phyloP scores from a whole-genome alignment of 2,113 vertebrate species.

The Canis aureus region DNA sequence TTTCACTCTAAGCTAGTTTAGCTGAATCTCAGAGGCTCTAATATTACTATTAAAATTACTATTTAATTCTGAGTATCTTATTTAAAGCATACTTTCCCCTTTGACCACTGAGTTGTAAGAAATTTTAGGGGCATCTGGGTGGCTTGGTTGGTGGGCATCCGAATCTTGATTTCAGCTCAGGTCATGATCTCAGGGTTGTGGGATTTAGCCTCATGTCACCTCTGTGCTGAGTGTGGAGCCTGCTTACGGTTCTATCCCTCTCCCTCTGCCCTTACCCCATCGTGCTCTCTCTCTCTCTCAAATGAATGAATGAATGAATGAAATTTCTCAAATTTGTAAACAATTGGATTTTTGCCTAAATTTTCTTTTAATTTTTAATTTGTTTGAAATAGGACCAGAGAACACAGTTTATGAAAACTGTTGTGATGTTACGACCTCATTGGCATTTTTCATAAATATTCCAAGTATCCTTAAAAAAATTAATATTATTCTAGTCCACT shows the following conservation, averaged over 20 bases:
- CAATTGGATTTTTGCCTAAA: neutral
- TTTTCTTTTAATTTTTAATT: neutral
- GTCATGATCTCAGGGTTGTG: neutral
- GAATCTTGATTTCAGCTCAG: neutral
- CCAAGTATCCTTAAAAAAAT: neutral
- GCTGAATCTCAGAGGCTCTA: neutral
- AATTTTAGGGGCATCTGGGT: neutral
- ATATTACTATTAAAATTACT: neutral
- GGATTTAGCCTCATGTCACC: neutral
- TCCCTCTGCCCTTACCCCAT: neutral
- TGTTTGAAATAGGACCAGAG: neutral
- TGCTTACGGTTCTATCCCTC: neutral
- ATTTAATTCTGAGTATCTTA: neutral
- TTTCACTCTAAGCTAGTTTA: neutral
- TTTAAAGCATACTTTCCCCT: neutral
- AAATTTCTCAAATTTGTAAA: neutral
- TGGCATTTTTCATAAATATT: neutral
- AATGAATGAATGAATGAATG: neutral
- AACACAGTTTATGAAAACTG: neutral
- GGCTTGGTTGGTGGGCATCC: neutral
- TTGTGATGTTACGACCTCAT: neutral
- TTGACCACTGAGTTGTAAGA: neutral
- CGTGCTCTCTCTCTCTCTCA: neutral
- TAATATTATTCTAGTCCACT: neutral
- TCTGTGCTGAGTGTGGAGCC: neutral